Conservation (phyloP, 2,797 vertebrate genomes). For the Trachurus trachurus region DNA sequence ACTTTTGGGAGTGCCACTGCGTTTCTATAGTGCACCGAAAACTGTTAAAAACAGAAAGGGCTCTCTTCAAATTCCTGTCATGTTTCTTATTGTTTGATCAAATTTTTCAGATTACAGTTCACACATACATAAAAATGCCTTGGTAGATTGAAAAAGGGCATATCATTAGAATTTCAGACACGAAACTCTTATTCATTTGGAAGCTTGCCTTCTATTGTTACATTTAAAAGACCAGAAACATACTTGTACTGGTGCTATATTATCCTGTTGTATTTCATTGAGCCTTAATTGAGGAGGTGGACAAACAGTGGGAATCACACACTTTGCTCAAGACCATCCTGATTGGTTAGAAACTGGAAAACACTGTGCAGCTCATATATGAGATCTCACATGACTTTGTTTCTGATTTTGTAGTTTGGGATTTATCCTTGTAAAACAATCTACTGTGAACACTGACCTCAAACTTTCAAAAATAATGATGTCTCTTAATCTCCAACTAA, state of each 20-base stretch:
- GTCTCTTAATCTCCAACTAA: neutral
- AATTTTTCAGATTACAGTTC: neutral
- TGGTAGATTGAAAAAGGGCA: neutral
- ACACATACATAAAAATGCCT: neutral
- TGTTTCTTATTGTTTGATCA: neutral
- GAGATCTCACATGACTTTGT: neutral
- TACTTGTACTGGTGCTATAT: neutral
- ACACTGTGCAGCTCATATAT: neutral
- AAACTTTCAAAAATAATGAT: neutral
- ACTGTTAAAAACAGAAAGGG: neutral
- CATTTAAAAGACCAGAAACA: neutral
- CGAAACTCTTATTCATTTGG: neutral
- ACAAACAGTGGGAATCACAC: neutral
- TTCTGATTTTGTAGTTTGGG: neutral
- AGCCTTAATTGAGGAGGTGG: neutral
- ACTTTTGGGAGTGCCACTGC: neutral
- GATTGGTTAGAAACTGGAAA: accelerated
- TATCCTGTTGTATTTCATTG: neutral
- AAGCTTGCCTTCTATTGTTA: neutral
- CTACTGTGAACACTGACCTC: neutral
- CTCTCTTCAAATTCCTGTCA: neutral
- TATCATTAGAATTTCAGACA: neutral
- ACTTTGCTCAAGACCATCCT: neutral
- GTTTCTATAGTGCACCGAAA: neutral
- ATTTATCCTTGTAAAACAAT: neutral